A percentile compares a stretch with the other conserved stretches of the same genome.
Evolutionary conservation across 1,140 invertebrate genomes (phyloP).

Genomic region (Microplitis demolitor): DNA sequence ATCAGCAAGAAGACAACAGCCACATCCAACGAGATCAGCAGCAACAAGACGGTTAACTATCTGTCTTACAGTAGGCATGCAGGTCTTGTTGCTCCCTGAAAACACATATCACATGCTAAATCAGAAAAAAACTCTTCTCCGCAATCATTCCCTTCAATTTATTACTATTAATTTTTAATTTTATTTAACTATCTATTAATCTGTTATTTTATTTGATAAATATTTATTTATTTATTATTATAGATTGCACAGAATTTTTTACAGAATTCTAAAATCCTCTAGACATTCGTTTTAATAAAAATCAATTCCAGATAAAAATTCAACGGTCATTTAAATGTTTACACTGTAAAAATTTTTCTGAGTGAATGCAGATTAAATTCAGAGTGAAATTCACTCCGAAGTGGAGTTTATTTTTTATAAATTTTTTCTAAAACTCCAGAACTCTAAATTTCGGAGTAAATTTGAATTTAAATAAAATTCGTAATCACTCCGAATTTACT

Average conservation of each 20-base stretch:
- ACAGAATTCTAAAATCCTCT: neutral
- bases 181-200: neutral
- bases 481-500: no score
- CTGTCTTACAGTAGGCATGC: slow-evolving; percentile 63
- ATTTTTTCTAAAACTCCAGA: no score
- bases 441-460: no score
- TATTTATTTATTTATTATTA: neutral
- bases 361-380: no score
- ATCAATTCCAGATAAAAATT: no score
- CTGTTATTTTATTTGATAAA: neutral
- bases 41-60: slow-evolving; percentile 59
- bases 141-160: slow-evolving; percentile 12
- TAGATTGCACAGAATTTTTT: neutral
- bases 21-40: slow-evolving; percentile 56
- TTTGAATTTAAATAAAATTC: no score
- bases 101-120: slow-evolving; percentile 59
- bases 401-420: no score
- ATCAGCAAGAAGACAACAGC: slow-evolving; percentile 54
- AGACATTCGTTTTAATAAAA: neutral
- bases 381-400: no score
- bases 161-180: neutral
- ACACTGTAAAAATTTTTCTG: no score
- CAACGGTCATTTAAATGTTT: no score
- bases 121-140: slow-evolving; percentile 42
- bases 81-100: slow-evolving; percentile 59